Evolutionary conservation across 92 coral and sea anemone genomes (phyloP).

Genomic region (Phenganax stokvisi): DNA sequence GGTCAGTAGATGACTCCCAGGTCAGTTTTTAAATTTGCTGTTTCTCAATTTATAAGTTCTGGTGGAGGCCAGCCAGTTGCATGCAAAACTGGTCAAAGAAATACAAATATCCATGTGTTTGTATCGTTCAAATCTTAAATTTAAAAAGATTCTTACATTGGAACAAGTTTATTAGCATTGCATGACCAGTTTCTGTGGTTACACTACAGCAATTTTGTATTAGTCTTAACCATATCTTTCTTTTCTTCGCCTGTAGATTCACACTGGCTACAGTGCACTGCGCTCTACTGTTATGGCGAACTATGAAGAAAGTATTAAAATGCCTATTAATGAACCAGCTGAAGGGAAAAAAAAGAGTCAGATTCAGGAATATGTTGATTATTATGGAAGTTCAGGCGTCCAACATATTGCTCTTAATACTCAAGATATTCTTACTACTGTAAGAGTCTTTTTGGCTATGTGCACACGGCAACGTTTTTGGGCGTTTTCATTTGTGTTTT

Average conservation of each 20-base stretch:
- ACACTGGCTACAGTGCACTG: constrained; percentile 82
- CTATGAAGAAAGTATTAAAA: constrained; percentile 85
- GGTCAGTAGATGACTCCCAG: constrained; percentile 97
- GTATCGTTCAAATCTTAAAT: no score
- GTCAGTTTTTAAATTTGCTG: constrained; percentile 27
- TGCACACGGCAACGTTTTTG: no score
- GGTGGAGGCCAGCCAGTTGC: no score
- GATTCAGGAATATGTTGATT: constrained; percentile 90
- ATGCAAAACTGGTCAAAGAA: no score
- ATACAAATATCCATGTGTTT: no score
- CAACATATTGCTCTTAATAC: constrained; percentile 96
- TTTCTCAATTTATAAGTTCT: no score
- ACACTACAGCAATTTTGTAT: not conserved
- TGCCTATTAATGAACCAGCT: constrained; percentile 98
- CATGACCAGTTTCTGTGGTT: not conserved
- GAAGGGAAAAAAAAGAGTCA: constrained; percentile 79
- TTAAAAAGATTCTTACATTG: no score
- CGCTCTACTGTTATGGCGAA: constrained; percentile 89
- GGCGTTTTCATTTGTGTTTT: no score
- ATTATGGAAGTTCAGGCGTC: constrained; percentile 85
- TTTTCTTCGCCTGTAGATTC: constrained; percentile 43
- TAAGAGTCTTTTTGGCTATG: constrained; percentile 39
- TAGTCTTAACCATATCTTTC: not conserved
- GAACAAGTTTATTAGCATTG: not conserved
- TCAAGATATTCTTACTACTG: constrained; percentile 64